Evolutionary conservation across 2,797 vertebrate genomes (phyloP).

Genomic region (Melanotaenia pygmaea): DNA sequence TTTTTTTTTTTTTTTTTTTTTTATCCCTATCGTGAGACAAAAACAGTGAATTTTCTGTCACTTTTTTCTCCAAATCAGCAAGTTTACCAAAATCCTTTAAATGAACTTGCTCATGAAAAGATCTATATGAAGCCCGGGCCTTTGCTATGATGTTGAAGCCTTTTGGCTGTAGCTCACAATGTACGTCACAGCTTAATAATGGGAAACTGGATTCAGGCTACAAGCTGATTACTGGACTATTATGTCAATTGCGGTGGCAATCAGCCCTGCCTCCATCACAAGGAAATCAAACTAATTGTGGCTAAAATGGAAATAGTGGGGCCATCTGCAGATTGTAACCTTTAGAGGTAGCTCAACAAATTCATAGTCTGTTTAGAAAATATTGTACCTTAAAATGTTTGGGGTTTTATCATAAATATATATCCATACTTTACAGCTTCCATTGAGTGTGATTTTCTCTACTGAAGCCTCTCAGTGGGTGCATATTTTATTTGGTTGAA

Average conservation of each 20-base stretch:
- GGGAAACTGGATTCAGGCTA: slow-evolving; percentile 44
- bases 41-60: not conserved
- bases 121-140: not conserved
- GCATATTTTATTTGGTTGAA: slow-evolving; percentile 7
- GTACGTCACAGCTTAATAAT: slow-evolving; percentile 28
- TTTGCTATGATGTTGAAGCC: slow-evolving; percentile 25
- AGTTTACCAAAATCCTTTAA: slow-evolving; percentile 14
- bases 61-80: slow-evolving; percentile 28
- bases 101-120: slow-evolving; percentile 1
- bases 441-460: not conserved
- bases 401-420: not conserved
- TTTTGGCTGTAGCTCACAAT: slow-evolving; percentile 25
- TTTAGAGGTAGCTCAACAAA: slow-evolving; percentile 1
- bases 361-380: not conserved
- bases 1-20: not conserved
- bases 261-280: slow-evolving; percentile 21
- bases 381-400: not conserved
- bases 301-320: slow-evolving; percentile 19
- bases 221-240: slow-evolving; percentile 50
- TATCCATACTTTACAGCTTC: not conserved
- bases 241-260: slow-evolving; percentile 52
- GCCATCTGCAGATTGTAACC: slow-evolving; percentile 21
- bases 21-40: not conserved
- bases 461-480: not conserved
- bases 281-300: slow-evolving; percentile 31